Evolutionary conservation across 2,113 vertebrate genomes (phyloP).

Genomic region (Vombatus ursinus): DNA sequence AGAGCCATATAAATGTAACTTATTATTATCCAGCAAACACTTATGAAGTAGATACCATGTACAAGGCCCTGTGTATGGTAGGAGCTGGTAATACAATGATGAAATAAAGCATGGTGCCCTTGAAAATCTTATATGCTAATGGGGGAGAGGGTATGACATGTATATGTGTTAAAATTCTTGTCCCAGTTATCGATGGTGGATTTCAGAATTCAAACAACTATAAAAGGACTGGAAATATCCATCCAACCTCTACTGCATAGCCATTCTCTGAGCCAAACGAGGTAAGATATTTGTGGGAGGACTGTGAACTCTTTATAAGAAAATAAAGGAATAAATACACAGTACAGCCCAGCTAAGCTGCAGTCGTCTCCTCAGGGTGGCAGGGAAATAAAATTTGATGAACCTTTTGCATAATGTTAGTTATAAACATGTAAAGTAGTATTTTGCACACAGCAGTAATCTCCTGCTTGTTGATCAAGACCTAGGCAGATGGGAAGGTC

Average conservation of each 20-base stretch:
- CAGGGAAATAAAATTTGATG: constrained; percentile 66
- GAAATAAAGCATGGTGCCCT: neutral
- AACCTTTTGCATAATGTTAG: constrained; percentile 58
- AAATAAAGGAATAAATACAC: neutral
- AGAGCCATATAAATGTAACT: neutral
- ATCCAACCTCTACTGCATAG: neutral
- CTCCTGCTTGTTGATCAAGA: neutral
- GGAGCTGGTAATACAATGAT: neutral
- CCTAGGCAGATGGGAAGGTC: neutral
- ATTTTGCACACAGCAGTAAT: neutral
- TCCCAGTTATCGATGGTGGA: neutral
- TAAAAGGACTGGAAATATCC: neutral
- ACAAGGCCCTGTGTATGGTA: neutral
- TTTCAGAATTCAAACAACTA: neutral
- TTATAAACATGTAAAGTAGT: constrained; percentile 37
- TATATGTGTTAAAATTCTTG: neutral
- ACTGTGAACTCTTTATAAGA: constrained; percentile 2
- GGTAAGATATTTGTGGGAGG: neutral
- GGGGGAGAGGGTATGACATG: neutral
- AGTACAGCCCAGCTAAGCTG: constrained; percentile 60
- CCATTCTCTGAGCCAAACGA: neutral
- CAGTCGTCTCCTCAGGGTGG: constrained; percentile 58
- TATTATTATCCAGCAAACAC: neutral
- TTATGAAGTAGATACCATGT: neutral
- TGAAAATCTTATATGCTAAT: neutral